A percentile compares a stretch with the other conserved stretches of the same genome.
phyloP scores from a whole-genome alignment of 2,113 vertebrate genomes.

The Mus spicilegus region DNA sequence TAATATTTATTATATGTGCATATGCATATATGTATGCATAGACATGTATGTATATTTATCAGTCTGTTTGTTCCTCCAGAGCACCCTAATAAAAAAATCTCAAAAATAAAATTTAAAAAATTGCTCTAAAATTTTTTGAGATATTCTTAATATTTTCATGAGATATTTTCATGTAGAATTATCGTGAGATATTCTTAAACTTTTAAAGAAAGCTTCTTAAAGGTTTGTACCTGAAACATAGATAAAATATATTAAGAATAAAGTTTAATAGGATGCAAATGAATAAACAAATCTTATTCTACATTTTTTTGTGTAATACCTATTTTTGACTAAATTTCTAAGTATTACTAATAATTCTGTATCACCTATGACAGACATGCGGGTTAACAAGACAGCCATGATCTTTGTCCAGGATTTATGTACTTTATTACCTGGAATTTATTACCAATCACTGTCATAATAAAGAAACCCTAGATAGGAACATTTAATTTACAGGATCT shows the following conservation, averaged over 20 bases:
- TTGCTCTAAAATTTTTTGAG: neutral
- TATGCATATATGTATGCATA: neutral
- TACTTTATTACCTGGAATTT: conserved; percentile 50
- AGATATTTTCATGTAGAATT: too few relatives aligned
- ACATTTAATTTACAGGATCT: conserved; percentile 52
- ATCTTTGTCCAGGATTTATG: conserved; percentile 70
- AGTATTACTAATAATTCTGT: conserved; percentile 61
- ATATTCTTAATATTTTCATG: too few relatives aligned
- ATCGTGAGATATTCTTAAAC: too few relatives aligned
- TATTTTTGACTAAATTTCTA: conserved; percentile 79
- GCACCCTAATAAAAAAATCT: neutral
- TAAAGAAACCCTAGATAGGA: conserved; percentile 64
- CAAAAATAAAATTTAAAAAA: neutral
- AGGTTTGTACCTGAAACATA: neutral
- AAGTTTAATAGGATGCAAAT: neutral
- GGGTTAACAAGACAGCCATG: conserved; percentile 58
- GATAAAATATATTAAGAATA: neutral
- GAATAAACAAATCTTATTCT: neutral
- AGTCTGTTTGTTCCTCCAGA: neutral
- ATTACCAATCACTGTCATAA: conserved; percentile 62
- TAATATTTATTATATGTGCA: neutral
- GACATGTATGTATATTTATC: neutral
- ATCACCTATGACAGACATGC: conserved; percentile 68
- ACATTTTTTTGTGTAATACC: conserved; percentile 68
- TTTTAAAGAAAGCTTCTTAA: neutral